Conservation (phyloP, 2,113 vertebrate genomes). For the Polyodon spathula region DNA sequence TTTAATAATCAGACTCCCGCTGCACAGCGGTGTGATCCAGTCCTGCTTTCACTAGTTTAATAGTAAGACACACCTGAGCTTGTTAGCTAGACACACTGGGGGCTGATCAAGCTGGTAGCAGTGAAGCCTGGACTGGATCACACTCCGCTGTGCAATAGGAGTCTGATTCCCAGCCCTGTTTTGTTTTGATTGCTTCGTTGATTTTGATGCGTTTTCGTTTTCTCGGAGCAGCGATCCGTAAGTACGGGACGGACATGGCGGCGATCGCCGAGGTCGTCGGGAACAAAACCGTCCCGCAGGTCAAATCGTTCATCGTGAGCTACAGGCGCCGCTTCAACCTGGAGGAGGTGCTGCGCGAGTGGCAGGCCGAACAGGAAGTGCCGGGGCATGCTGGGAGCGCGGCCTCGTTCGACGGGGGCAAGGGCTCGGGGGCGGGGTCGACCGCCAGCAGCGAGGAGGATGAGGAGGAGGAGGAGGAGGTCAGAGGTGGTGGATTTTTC, state of each 20-base stretch:
- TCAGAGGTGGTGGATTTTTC: neutral
- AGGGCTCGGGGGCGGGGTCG: conserved; percentile 35
- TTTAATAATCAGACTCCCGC: too few relatives aligned
- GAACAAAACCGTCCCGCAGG: conserved; percentile 76
- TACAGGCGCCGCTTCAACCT: conserved; percentile 82
- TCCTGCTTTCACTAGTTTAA: too few relatives aligned
- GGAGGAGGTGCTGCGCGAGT: conserved; percentile 81
- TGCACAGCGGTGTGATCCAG: too few relatives aligned
- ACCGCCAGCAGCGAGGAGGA: conserved; percentile 49
- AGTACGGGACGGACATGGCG: conserved; percentile 75
- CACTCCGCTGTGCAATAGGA: too few relatives aligned
- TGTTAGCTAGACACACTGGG: too few relatives aligned
- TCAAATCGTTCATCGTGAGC: conserved; percentile 81
- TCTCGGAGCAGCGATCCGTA: conserved; percentile 63
- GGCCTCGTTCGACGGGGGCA: conserved; percentile 29
- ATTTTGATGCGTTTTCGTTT: neutral
- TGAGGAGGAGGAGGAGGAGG: conserved; percentile 22
- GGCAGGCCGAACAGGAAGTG: conserved; percentile 77
- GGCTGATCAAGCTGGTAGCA: too few relatives aligned
- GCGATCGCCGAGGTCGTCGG: conserved; percentile 82
- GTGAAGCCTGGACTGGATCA: too few relatives aligned
- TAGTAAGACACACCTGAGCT: too few relatives aligned
- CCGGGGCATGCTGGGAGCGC: conserved; percentile 40
- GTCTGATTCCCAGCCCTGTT: too few relatives aligned
- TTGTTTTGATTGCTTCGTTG: too few relatives aligned